Conservation (phyloP, 2,888 invertebrate genomes). For the Xanthorhoe spadicearia region DNA sequence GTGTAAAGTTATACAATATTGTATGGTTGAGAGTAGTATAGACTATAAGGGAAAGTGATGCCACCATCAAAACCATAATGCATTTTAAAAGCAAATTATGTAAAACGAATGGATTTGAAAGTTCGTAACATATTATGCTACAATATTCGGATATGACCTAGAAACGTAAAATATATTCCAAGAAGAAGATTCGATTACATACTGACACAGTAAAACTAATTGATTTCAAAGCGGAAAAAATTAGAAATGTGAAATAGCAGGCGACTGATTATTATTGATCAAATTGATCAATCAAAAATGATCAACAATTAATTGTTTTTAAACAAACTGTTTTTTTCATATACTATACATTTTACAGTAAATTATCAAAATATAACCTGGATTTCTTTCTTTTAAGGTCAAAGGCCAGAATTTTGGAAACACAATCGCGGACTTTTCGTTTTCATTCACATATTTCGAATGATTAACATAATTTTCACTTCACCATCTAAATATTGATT, state of each 20-base stretch:
- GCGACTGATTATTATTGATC: background rate
- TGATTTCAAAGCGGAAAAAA: background rate
- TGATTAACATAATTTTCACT: background rate
- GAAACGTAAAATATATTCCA: slow-evolving; percentile 14
- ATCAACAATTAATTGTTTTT: no score
- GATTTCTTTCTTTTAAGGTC: no score
- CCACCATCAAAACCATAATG: slow-evolving; percentile 4
- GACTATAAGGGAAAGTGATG: slow-evolving; percentile 7
- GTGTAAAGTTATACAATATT: background rate
- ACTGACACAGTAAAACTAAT: slow-evolving; percentile 11
- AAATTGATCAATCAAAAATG: background rate
- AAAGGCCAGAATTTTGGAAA: no score
- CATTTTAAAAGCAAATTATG: slow-evolving; percentile 16
- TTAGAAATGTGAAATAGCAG: background rate
- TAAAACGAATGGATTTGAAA: slow-evolving; percentile 27
- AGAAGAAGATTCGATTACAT: background rate
- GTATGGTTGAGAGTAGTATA: background rate
- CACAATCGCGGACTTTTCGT: background rate
- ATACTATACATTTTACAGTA: no score
- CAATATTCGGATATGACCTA: slow-evolving; percentile 32
- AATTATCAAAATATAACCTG: no score
- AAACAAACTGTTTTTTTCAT: no score
- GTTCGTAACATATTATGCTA: slow-evolving; percentile 17
- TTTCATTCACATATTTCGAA: background rate
- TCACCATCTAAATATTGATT: background rate